Base-by-base conservation (phyloP, 1,140 invertebrate genomes). In the Trichoplusia ni region DNA sequence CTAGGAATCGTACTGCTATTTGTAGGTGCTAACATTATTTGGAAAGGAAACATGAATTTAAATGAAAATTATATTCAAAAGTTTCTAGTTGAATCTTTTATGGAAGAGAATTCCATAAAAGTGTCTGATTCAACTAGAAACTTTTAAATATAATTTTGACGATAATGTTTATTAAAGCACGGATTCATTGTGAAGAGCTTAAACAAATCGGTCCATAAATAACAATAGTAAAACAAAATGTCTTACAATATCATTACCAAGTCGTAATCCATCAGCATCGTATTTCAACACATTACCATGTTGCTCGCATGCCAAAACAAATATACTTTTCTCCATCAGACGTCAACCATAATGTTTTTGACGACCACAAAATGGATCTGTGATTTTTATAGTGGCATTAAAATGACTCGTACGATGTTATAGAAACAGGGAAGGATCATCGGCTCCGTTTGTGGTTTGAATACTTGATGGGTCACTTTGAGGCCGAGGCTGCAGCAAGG, bases 231-330 rank as follows among this genome's bases (percentile, higher is more conserved):
- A 25, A 6, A 54, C 35, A 56, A 54, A 56, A 40, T 6, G 11
- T 56, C 21, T 25, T 40, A 11, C 33, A 38, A 56, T 38, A 38
- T 56, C 51, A 56, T 51, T 51, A 16, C 29, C 29, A 51, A 35
- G 3, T 23, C 18, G 18, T 51, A 35, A 35, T 33, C 29, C 38
- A 51, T 31, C 18, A 18, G 60, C 47, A 42, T 71, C 53, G 49
- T 11, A 61, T 71, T 67, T 37, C 59, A 62, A 38, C 59, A 59
- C 53, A 72, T 64, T 72, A 64, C 35, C 51, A 35, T 21, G 53
- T 40, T 31, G 25, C 16, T 9, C 60, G 70, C 29, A n/a, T 65
- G 70, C 70, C 70, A 73, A 73, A 67, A 69, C 53, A 69, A 73
- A 73, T 69, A 63, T 42, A 23, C 49, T 60, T 60, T 61, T 11